These are phyloP conservation scores for Scolopax bukidnonensis DNA, from an alignment of 2,797 vertebrate species.

Conservation along the genomic window DNA sequence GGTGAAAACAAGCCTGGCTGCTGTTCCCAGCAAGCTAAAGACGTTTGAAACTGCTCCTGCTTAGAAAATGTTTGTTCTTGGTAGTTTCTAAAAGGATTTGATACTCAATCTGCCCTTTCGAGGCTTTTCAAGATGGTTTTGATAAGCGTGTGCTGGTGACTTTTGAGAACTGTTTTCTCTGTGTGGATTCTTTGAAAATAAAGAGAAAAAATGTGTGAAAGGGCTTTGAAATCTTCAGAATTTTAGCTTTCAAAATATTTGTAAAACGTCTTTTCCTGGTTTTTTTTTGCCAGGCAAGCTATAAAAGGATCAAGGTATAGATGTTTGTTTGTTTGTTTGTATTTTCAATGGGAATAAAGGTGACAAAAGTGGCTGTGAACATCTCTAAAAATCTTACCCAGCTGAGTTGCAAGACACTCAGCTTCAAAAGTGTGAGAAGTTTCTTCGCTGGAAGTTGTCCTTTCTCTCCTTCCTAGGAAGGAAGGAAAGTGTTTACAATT, in stretches of 20 bases:
- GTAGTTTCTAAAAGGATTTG: constrained; percentile 1
- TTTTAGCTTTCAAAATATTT: constrained; percentile 58
- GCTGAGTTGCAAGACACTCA: background rate
- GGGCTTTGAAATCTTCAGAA: constrained; percentile 35
- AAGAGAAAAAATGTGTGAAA: background rate
- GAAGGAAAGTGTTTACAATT: background rate
- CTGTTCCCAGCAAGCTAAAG: background rate
- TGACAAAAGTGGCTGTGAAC: background rate
- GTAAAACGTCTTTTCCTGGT: background rate
- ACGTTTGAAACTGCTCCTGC: background rate
- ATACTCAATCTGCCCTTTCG: background rate
- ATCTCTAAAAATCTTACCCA: background rate
- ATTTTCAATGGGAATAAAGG: background rate
- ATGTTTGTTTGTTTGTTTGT: constrained; percentile 25
- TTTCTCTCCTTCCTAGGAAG: background rate
- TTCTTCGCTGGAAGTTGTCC: background rate
- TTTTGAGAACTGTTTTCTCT: background rate
- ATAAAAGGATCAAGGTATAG: background rate
- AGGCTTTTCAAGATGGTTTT: constrained; percentile 28
- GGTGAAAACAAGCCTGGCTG: background rate
- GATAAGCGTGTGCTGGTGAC: background rate
- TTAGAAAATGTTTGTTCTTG: background rate
- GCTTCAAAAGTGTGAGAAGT: background rate
- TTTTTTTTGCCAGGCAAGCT: background rate
- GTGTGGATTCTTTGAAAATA: constrained; percentile 3